phyloP scores from a whole-genome alignment of 2,113 vertebrate species.

The Recurvirostra avosetta region DNA sequence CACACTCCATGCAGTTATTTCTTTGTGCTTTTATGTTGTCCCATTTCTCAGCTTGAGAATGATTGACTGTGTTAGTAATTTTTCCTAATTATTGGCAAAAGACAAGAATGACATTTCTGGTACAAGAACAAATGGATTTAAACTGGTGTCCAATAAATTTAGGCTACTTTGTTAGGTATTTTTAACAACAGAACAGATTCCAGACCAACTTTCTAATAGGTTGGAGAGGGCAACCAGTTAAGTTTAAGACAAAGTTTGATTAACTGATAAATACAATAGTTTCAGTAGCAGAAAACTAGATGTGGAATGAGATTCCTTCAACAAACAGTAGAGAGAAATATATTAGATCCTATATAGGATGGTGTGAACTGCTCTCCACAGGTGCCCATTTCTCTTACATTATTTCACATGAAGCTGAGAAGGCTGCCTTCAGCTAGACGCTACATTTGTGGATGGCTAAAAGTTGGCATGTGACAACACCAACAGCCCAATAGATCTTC shows the following conservation, averaged over 20 bases:
- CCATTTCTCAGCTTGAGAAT: background rate
- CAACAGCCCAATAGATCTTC: background rate
- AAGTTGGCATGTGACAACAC: background rate
- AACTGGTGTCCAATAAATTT: background rate
- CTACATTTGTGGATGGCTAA: background rate
- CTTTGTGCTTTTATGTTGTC: conserved; percentile 6
- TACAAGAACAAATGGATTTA: background rate
- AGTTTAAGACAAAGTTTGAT: background rate
- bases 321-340: background rate
- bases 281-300: background rate
- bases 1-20: background rate
- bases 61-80: background rate
- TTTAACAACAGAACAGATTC: background rate
- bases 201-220: background rate
- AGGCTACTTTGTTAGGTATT: background rate
- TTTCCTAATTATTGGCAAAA: conserved; percentile 10
- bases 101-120: background rate
- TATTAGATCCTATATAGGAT: background rate
- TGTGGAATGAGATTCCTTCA: background rate
- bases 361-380: background rate
- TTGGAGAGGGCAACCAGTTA: background rate
- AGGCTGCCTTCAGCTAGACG: background rate
- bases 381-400: background rate
- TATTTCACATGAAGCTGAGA: background rate
- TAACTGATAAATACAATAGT: background rate